Evolutionary conservation across 2,797 vertebrate genomes (phyloP).

Genomic region (Paratrypauchen microcephalus): DNA sequence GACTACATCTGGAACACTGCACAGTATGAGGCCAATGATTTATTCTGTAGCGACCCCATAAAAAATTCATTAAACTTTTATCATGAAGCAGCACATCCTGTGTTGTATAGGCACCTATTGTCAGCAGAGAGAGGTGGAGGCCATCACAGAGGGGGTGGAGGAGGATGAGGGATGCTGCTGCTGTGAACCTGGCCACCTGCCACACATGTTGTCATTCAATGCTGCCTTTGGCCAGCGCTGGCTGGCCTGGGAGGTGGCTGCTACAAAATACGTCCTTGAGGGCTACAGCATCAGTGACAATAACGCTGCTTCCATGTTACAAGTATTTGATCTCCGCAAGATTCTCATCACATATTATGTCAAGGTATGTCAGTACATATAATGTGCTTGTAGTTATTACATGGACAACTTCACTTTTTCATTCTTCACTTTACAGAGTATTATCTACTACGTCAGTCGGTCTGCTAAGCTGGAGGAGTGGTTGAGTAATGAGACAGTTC

Average conservation of each 20-base stretch:
- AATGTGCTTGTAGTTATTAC: background rate
- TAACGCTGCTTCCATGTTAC: conserved; percentile 97
- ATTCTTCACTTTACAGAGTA: conserved; percentile 78
- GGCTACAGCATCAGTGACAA: conserved; percentile 99
- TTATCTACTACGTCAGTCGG: conserved; percentile 95
- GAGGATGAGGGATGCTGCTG: conserved; percentile 99
- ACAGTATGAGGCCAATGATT: background rate
- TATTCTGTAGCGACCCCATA: background rate
- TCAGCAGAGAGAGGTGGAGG: conserved; percentile 97
- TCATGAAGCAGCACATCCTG: background rate
- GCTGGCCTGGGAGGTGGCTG: conserved; percentile 97
- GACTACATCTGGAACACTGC: background rate
- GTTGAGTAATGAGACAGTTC: conserved; percentile 91
- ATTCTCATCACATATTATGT: conserved; percentile 99
- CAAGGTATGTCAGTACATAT: conserved; percentile 78
- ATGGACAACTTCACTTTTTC: background rate
- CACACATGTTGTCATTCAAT: conserved; percentile 95
- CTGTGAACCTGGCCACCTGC: conserved; percentile 96
- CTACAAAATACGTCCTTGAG: conserved; percentile 95
- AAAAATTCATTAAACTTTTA: background rate
- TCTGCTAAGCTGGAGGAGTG: conserved; percentile 94
- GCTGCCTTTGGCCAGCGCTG: conserved; percentile 96
- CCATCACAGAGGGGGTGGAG: conserved; percentile 98
- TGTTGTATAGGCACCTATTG: conserved; percentile 89
- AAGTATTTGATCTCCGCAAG: conserved; percentile 96